Evolutionary conservation across 2,113 vertebrate species (phyloP).

Genomic region (Cyprinus carpio): DNA sequence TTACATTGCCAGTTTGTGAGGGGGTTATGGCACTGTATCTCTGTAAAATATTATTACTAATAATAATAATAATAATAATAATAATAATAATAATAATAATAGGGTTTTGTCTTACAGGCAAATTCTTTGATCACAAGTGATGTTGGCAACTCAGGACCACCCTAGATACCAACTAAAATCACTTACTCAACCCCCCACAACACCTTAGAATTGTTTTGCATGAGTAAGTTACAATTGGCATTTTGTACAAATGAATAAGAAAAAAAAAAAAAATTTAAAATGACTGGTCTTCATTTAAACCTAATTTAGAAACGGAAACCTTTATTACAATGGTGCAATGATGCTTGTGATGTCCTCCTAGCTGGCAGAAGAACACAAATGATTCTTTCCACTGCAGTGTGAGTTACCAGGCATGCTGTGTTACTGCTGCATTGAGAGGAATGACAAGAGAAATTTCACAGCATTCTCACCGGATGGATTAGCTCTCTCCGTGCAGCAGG

Average conservation of each 20-base stretch:
- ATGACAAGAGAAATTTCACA: conserved; percentile 27
- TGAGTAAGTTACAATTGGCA: neutral
- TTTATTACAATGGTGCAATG: neutral
- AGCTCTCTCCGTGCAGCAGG: conserved; percentile 4
- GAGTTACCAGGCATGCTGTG: conserved; percentile 1
- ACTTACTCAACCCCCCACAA: too few species aligned
- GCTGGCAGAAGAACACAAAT: neutral
- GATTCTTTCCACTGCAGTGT: neutral
- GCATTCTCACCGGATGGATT: conserved; percentile 19
- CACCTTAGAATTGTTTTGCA: too few species aligned
- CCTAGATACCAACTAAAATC: too few species aligned
- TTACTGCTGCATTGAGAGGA: conserved; percentile 23
- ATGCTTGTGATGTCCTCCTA: conserved; percentile 8
- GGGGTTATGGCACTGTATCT: neutral
- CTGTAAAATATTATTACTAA: too few species aligned
- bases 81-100: neutral
- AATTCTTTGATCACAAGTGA: too few species aligned
- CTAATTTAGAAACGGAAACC: neutral
- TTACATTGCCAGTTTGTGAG: neutral
- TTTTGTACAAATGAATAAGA: neutral
- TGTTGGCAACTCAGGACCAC: too few species aligned
- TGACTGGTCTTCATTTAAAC: neutral
- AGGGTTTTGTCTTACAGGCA: neutral
- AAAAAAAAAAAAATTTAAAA: neutral
- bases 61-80: neutral